Evolutionary conservation across 2,797 vertebrate genomes (phyloP), one percentile per base, ranked within the genome.

Genomic region (Chaunax sp.): DNA sequence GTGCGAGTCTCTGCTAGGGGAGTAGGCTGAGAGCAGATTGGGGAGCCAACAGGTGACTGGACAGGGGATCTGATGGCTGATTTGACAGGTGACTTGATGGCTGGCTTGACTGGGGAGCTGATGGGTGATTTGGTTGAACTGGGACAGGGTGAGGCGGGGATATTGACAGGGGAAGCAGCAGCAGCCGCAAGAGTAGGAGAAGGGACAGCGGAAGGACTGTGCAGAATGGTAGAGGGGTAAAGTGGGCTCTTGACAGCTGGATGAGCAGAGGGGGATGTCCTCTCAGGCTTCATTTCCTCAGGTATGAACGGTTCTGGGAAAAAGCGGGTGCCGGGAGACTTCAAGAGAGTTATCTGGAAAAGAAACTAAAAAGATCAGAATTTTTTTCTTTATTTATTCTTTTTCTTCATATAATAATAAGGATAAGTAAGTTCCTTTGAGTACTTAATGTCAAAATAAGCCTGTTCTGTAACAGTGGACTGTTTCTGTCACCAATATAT

Each of bases 1-100:
- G 86, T 64, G 44, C 85, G 62, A 1, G 93, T 81, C 78, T 97
- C 97, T 0, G 94, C 94, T 4, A 95, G 80, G 1, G 95, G 83
- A 23, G 89, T 79, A 0, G 97, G 97, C 87, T 98, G 98, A 1
- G 94, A 96, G 44, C 94, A 37, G 66, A 97, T 94, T 0, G 96
- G 95, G 12, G 94, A 92, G 30, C 1, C 20, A 13, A 64, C 55
- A 0, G 84, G 72, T 1, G 85, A 35, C 60, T 38, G 51, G 77
- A 77, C 25, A 1, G 84, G 83, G 11, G 85, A 75, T 33, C 4
- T 40, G 28, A 66, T 3, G 87, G 89, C 33, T 87, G 87, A 58
- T 84, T 64, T 0, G 94, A 95, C 81, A 91, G 96, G 2, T 0
- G 80, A 59, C 28, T 75, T 49, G 0, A 5, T 6, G 5, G 11